These are phyloP conservation scores for Perca flavescens DNA, from an alignment of 2,113 vertebrate species.

Conservation along the genomic window DNA sequence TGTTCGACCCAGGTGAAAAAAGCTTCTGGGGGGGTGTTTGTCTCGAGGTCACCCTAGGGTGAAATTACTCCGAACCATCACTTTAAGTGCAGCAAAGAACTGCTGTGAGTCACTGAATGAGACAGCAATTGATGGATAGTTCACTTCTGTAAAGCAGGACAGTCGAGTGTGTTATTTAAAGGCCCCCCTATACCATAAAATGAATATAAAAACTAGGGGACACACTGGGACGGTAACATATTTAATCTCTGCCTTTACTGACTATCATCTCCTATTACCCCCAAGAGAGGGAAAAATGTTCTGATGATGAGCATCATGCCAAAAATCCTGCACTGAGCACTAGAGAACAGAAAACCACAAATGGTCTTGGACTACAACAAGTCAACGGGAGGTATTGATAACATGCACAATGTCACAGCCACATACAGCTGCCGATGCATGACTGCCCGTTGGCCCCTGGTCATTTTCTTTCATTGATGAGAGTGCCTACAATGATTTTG, in stretches of 20 bases:
- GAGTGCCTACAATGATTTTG: not conserved
- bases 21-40: too few species aligned
- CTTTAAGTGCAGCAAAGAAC: too few species aligned
- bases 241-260: not conserved
- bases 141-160: too few species aligned
- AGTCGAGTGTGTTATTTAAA: too few species aligned
- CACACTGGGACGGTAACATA: too few species aligned
- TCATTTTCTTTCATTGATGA: not conserved
- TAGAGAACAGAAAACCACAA: slow-evolving; percentile 13
- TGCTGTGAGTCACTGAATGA: too few species aligned
- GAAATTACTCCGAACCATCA: too few species aligned
- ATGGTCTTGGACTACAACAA: slow-evolving; percentile 4
- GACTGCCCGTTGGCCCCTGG: not conserved
- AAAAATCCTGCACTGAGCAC: not conserved
- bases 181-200: too few species aligned
- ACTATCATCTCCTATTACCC: not conserved
- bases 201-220: not conserved
- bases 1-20: too few species aligned
- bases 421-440: slow-evolving; percentile 1
- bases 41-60: too few species aligned
- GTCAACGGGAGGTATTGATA: slow-evolving; percentile 12
- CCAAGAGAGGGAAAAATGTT: not conserved
- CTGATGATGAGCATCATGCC: slow-evolving; percentile 6
- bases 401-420: slow-evolving; percentile 17
- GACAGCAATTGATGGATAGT: too few species aligned